phyloP scores from a whole-genome alignment of 37 sponge, comb jelly and placozoan genomes.

The Halichondria panicea region DNA sequence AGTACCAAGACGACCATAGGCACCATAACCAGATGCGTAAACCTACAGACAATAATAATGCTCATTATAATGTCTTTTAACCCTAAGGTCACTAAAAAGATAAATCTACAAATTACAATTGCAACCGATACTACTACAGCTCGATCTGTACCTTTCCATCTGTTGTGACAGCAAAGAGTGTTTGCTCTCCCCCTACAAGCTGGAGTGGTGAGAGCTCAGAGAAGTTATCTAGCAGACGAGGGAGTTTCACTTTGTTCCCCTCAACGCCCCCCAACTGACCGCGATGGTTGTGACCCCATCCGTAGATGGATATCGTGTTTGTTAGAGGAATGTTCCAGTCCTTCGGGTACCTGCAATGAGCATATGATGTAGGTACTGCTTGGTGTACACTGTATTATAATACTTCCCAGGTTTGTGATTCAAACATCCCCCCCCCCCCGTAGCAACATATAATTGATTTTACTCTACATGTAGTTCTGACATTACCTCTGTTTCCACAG shows the following conservation, averaged over 20 bases:
- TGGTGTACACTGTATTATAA: neutral
- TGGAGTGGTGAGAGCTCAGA: conserved; percentile 78
- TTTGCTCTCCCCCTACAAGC: conserved; percentile 93
- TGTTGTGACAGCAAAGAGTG: conserved; percentile 83
- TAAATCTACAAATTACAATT: neutral
- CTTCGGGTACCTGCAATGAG: conserved; percentile 63
- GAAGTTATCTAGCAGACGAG: conserved; percentile 78
- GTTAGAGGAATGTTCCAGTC: conserved; percentile 86
- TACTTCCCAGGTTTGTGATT: neutral
- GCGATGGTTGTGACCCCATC: conserved; percentile 97
- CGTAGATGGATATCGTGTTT: conserved; percentile 77
- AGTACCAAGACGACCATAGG: conserved; percentile 88
- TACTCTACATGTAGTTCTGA: neutral
- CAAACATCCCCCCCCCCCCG: neutral
- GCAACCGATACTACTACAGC: neutral
- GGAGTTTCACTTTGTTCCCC: conserved; percentile 86
- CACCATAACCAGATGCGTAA: conserved; percentile 90
- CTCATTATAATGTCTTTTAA: neutral
- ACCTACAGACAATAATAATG: conserved; percentile 42
- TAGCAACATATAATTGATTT: neutral
- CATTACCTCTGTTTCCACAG: conserved; percentile 84
- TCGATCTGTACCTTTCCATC: conserved; percentile 79
- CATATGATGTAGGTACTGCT: neutral
- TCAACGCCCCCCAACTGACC: conserved; percentile 95
- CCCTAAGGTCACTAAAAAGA: neutral